Percentiles rank a stretch among this genome's conserved stretches.
These are phyloP conservation scores for Danio jaintianensis DNA, from an alignment of 2,797 vertebrate genomes.

Conservation along the genomic window DNA sequence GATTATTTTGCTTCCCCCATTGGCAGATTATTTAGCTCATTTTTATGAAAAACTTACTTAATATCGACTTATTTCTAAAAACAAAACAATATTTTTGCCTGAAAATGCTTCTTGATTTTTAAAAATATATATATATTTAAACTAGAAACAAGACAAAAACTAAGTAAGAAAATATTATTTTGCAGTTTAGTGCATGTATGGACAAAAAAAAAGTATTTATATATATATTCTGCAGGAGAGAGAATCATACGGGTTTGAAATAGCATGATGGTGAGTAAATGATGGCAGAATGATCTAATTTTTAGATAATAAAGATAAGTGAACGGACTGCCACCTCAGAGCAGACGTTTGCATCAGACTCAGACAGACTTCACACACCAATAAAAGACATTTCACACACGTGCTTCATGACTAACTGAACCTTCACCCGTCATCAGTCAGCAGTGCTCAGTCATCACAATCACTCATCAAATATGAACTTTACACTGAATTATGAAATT, in stretches of 20 bases:
- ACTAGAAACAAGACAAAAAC: too few species aligned
- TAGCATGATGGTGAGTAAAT: background rate
- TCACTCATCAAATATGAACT: slow-evolving; percentile 29
- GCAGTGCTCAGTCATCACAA: background rate
- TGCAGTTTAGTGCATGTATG: background rate
- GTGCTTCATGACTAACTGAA: slow-evolving; percentile 5
- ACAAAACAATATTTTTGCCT: too few species aligned
- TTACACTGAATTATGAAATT: slow-evolving; percentile 29
- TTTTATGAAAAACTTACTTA: too few species aligned
- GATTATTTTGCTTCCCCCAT: too few species aligned
- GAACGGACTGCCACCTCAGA: background rate
- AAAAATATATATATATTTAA: too few species aligned
- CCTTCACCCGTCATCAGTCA: slow-evolving; percentile 17
- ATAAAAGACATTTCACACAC: background rate
- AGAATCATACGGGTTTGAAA: background rate
- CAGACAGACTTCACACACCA: background rate
- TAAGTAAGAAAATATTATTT: too few species aligned
- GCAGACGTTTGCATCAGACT: background rate
- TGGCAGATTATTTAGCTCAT: too few species aligned
- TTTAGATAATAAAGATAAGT: too few species aligned
- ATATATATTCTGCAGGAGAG: background rate
- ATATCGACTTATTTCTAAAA: too few species aligned
- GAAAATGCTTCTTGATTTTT: too few species aligned
- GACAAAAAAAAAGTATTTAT: background rate
- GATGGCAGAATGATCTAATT: background rate